phyloP scores from a whole-genome alignment of 2,797 vertebrate genomes.

The Tapera naevia region DNA sequence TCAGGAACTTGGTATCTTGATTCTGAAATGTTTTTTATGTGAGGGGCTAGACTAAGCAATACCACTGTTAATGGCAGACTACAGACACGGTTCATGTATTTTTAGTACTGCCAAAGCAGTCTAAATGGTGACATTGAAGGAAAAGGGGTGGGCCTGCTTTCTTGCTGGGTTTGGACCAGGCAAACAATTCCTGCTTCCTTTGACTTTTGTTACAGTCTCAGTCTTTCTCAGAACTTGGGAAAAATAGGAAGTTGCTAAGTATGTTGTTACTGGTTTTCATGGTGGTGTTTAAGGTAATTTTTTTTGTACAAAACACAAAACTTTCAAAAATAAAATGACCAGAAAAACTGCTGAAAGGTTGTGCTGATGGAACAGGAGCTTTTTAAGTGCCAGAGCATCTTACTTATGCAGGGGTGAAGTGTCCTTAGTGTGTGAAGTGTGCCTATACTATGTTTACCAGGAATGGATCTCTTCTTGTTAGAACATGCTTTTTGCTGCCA shows the following conservation, averaged over 20 bases:
- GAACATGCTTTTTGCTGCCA: background rate
- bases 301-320: constrained; percentile 79
- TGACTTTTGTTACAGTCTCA: constrained; percentile 43
- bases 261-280: constrained; percentile 47
- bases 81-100: background rate
- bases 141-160: background rate
- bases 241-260: constrained; percentile 45
- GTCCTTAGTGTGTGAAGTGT: background rate
- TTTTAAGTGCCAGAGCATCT: background rate
- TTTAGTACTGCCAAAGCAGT: background rate
- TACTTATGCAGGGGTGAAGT: background rate
- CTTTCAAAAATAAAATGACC: constrained; percentile 70
- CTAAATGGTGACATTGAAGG: background rate
- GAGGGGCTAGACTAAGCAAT: background rate
- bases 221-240: constrained; percentile 6
- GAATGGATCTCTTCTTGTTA: background rate
- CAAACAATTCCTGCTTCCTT: constrained; percentile 21
- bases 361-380: background rate
- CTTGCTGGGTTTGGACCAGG: constrained; percentile 3
- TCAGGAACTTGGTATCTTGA: background rate
- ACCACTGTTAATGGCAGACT: background rate
- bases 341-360: constrained; percentile 40
- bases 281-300: constrained; percentile 68
- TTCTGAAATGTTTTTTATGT: background rate
- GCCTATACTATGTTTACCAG: background rate